A percentile compares a stretch with the other conserved stretches of the same genome.
phyloP scores from a whole-genome alignment of 2,113 vertebrate genomes.

The Oxygymnocypris stewartii region DNA sequence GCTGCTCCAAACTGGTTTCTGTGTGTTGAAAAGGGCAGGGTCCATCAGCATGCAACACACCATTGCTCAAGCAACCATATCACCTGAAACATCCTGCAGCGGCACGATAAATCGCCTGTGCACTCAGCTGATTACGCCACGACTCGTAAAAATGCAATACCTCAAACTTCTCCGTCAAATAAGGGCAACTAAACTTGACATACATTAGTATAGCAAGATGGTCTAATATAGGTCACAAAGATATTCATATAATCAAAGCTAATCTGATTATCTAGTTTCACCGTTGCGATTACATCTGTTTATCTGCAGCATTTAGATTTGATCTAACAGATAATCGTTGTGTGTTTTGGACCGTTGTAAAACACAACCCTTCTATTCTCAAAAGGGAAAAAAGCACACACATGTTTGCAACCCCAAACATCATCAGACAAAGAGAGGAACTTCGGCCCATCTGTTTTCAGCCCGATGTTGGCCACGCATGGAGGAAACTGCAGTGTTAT shows the following conservation, averaged over 20 bases:
- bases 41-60: conserved; percentile 24
- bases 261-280: conserved; percentile 28
- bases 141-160: not conserved
- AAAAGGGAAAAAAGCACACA: conserved; percentile 41
- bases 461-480: conserved; percentile 65
- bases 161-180: not conserved
- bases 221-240: conserved; percentile 9
- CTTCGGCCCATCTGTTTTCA: conserved; percentile 71
- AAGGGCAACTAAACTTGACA: not conserved
- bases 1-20: not conserved
- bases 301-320: conserved; percentile 9
- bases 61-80: conserved; percentile 9
- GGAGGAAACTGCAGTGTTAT: conserved; percentile 59
- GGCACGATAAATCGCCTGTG: not conserved
- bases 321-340: not conserved
- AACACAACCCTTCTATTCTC: conserved; percentile 7
- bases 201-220: not conserved
- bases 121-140: conserved; percentile 34
- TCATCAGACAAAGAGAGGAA: conserved; percentile 70
- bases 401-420: conserved; percentile 42
- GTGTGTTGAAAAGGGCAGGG: not conserved
- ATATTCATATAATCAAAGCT: conserved; percentile 25
- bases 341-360: conserved; percentile 1
- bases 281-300: conserved; percentile 1
- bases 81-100: conserved; percentile 29